Base-by-base conservation (phyloP, 2,888 invertebrate species). In the Drosophila neoperkinsi region DNA sequence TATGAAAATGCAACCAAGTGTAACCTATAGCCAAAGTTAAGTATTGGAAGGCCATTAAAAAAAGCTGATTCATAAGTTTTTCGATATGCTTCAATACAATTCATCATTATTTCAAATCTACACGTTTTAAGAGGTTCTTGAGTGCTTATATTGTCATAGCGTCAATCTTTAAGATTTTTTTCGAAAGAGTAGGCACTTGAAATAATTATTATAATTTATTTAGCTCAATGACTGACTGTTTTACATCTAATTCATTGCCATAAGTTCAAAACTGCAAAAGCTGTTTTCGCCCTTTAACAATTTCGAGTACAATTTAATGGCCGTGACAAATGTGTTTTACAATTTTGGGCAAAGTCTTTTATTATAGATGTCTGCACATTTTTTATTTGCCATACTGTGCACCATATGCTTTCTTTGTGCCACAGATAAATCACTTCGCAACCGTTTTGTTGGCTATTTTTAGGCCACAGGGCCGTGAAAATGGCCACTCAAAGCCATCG, bases 401-500 rank as follows among this genome's bases (percentile, higher is more conserved):
- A 11, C 46, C 71, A 69, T 63, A 57, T 75, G 64, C 53, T 60
- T 34, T 38, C 10, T 34, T 21, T 53, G 34, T 69, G 63, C 46
- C 63, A 58, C 79, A 76, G 28, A 79, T 77, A 77, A 80, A 80
- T 79, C 80, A 80, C 77, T 80, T 80, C 72, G 75, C 75, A 67
- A 75, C 68, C 80, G 75, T 70, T 70, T 70, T 64, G 41, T 56
- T 57, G 68, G 73, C 77, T 84, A 84, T 84, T 84, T 81, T 67
- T 69, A 73, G 71, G 61, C 64, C 61, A 50, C 50, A 52, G 49
- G 66, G 65, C 77, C 81, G 64, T 84, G 82, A 71, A 67, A 77
- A 71, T 79, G 81, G 68, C 82, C 74, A 79, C 79, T 61, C 65
- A 67, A 79, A 74, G 63, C 68, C 72, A 85, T 85, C 87, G 77